Base-by-base conservation (phyloP, 2,797 vertebrate species). In the Molossus alvarezi region DNA sequence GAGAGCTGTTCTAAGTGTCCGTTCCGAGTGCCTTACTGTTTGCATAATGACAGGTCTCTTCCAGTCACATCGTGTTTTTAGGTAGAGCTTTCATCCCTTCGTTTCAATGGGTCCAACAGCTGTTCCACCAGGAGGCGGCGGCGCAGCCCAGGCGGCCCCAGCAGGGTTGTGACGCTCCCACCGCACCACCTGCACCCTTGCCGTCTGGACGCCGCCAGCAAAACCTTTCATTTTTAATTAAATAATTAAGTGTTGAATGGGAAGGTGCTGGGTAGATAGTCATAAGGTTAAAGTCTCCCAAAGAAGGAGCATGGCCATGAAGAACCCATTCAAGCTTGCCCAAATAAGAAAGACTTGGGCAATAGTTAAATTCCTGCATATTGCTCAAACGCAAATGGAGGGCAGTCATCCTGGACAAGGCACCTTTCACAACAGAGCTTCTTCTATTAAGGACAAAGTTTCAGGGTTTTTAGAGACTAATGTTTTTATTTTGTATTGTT, bases 1-100 rank as follows among this genome's bases (percentile, higher is more conserved):
- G 79, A 99, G 98, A 65, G 99, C 99, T 57, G 95, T 96, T 86
- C 88, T 98, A 23, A 99, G 98, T 2, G 95, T 98, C 91, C 98
- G 98, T 62, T 97, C 96, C 21, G 99, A 98, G 97, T 99, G 98
- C 88, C 95, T 97, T 62, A 99, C 98, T 60, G 98, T 96, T 92
- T 98, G 98, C 99, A 99, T 99, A 33, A 33, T 33, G 33, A 33
- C 33, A 33, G 33, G 33, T 33, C 33, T 33, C 33, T 33, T 33
- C 33, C 33, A 33, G 33, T 33, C 33, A 33, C 33, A 33, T 33
- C 33, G 33, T 33, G 33, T 33, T 33, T 33, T 33, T 33, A 33
- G 33, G 33, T 33, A 33, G 33, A 33, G 33, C 33, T 33, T 33
- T 33, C 33, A 33, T 33, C 33, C 33, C 33, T 33, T 33, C 33